Percentiles rank a stretch among this genome's conserved stretches.
Evolutionary conservation across 2,797 vertebrate genomes (phyloP).

Genomic region (Ibycter americanus): DNA sequence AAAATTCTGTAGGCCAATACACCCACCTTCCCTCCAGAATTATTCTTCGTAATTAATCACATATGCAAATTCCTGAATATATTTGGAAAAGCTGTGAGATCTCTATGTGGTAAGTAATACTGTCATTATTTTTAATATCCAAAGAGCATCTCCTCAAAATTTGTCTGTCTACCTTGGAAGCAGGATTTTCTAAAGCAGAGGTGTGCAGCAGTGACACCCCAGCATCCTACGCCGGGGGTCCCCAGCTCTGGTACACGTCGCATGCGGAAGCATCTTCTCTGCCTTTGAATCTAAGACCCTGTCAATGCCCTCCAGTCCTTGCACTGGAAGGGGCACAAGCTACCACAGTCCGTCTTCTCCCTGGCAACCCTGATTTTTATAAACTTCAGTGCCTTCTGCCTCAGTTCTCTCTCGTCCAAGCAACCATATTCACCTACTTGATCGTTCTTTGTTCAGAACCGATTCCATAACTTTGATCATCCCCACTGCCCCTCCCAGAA

Average conservation of each 20-base stretch:
- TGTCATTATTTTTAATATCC: background rate
- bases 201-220: fast-evolving
- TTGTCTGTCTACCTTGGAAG: background rate
- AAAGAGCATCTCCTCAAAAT: background rate
- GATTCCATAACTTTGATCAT: background rate
- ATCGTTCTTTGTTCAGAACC: background rate
- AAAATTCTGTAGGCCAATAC: background rate
- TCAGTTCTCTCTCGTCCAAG: background rate
- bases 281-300: background rate
- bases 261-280: background rate
- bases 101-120: background rate
- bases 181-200: background rate
- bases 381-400: background rate
- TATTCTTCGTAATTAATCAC: background rate
- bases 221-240: background rate
- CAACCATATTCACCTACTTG: background rate
- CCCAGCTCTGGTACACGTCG: fast-evolving
- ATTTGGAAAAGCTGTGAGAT: background rate
- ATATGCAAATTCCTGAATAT: background rate
- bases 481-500: background rate
- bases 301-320: background rate
- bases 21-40: background rate
- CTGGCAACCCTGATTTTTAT: background rate
- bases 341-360: background rate
- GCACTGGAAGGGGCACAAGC: background rate